Conservation (phyloP, 2,888 invertebrate species). For the Amphipyra tragopoginis region DNA sequence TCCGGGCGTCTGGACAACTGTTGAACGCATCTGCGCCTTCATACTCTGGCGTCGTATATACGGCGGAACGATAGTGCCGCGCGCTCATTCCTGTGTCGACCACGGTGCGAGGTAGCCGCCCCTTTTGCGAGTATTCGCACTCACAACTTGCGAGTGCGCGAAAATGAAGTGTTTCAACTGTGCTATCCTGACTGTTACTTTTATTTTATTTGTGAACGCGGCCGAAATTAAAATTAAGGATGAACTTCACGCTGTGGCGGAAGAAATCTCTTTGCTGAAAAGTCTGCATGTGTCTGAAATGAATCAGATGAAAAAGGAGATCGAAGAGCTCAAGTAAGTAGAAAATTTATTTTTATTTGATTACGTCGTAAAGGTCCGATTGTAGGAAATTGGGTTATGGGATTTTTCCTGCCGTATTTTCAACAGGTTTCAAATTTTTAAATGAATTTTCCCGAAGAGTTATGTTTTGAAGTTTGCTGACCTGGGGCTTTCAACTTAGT, state of each 20-base stretch:
- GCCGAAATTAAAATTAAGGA: slow-evolving; percentile 67
- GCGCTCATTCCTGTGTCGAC: slow-evolving; percentile 69
- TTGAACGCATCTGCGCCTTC: slow-evolving; percentile 84
- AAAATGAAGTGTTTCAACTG: slow-evolving; percentile 75
- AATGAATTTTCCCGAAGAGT: slow-evolving; percentile 3
- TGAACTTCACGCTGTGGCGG: slow-evolving; percentile 69
- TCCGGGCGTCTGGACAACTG: slow-evolving; percentile 78
- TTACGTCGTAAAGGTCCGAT: slow-evolving; percentile 25
- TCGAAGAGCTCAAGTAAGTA: slow-evolving; percentile 82
- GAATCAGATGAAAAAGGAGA: slow-evolving; percentile 71
- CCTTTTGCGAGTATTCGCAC: slow-evolving; percentile 45
- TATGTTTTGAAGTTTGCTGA: slow-evolving; percentile 9
- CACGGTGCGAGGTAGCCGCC: slow-evolving; percentile 61
- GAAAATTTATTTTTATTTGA: slow-evolving; percentile 28
- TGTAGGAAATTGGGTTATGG: slow-evolving; percentile 38
- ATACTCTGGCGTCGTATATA: slow-evolving; percentile 65
- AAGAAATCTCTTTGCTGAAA: slow-evolving; percentile 75
- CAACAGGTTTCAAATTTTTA: slow-evolving; percentile 14
- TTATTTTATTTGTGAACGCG: slow-evolving; percentile 64
- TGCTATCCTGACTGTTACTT: slow-evolving; percentile 67
- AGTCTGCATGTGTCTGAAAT: slow-evolving; percentile 71
- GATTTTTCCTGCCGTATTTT: slow-evolving; percentile 7
- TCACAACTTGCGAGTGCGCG: slow-evolving; percentile 53
- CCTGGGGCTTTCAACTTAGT: slow-evolving; percentile 6
- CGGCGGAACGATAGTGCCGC: slow-evolving; percentile 55